These are phyloP conservation scores for Hirtodrosophila duncani DNA, from an alignment of 2,888 invertebrate species.

Conservation along the genomic window DNA sequence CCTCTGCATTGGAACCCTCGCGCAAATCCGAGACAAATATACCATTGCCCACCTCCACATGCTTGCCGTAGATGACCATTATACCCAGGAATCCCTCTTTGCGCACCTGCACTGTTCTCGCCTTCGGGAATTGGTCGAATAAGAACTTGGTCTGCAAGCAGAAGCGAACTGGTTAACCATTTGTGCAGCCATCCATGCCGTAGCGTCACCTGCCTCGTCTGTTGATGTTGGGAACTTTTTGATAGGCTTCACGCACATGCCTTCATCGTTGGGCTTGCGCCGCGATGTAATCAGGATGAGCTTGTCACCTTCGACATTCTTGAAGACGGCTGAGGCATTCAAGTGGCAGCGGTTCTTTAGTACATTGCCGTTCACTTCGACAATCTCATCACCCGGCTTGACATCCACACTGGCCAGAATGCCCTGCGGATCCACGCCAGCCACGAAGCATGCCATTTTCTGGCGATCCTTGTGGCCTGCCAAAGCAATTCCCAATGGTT, in stretches of 20 bases:
- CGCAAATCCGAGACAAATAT: constrained; percentile 96
- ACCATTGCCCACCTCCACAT: constrained; percentile 93
- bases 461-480: constrained; percentile 96
- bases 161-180: background rate
- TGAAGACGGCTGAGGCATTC: constrained; percentile 97
- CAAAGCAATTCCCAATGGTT: constrained; percentile 92
- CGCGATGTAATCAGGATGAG: constrained; percentile 86
- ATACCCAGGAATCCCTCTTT: constrained; percentile 90
- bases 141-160: constrained; percentile 71
- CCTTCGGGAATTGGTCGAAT: constrained; percentile 80
- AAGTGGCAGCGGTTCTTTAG: constrained; percentile 96
- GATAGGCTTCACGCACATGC: constrained; percentile 93
- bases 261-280: constrained; percentile 78
- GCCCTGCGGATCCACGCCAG: constrained; percentile 95
- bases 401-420: constrained; percentile 87
- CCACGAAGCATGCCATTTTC: constrained; percentile 97
- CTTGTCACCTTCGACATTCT: constrained; percentile 88
- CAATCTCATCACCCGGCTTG: constrained; percentile 94
- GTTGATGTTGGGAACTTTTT: constrained; percentile 91
- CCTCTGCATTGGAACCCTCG: constrained; percentile 91
- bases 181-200: too few relatives aligned
- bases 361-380: constrained; percentile 97
- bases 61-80: constrained; percentile 96
- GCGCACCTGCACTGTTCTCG: constrained; percentile 87
- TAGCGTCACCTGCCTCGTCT: constrained; percentile 87